These are phyloP conservation scores for Ophioderma brevispina DNA, from an alignment of 35 echinoderm and acorn worm species.

Conservation along the genomic window DNA sequence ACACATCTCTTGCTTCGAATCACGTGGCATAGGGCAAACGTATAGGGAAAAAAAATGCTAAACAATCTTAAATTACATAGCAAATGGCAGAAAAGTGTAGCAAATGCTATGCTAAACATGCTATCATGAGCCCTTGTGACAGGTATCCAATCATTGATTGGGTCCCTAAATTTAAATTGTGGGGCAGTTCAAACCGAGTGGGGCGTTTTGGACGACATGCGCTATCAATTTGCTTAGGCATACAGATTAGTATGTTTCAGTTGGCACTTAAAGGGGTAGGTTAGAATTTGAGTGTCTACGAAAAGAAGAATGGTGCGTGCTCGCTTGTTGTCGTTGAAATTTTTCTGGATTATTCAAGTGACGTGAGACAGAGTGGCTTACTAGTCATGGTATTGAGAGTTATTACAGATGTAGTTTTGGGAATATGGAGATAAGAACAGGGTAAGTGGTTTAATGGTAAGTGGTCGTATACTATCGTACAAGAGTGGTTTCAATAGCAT, in stretches of 20 bases:
- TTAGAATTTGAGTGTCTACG: not conserved
- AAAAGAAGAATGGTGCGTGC: too few relatives aligned
- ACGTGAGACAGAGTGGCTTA: not conserved
- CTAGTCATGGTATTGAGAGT: not conserved
- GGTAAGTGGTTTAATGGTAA: slow-evolving; percentile 20
- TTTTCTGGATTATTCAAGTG: slow-evolving; percentile 27
- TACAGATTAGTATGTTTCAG: not conserved
- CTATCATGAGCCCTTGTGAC: not conserved
- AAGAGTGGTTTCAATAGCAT: slow-evolving; percentile 11
- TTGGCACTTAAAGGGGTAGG: not conserved
- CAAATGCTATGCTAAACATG: too few relatives aligned
- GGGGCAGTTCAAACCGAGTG: slow-evolving; percentile 6
- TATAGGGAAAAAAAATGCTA: too few relatives aligned
- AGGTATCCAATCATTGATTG: not conserved
- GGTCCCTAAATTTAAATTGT: slow-evolving; percentile 27
- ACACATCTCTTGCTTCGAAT: too few relatives aligned
- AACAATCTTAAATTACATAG: too few relatives aligned
- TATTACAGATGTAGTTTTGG: slow-evolving; percentile 21
- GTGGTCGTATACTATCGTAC: slow-evolving; percentile 7
- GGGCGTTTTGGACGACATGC: too few relatives aligned
- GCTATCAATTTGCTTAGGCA: slow-evolving; percentile 2
- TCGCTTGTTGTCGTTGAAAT: too few relatives aligned
- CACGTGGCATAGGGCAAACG: too few relatives aligned
- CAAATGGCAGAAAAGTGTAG: too few relatives aligned
- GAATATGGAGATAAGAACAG: slow-evolving; percentile 3